Evolutionary conservation across 2,888 invertebrate genomes (phyloP).

Genomic region (Pseudococcus jackbeardsleyi): DNA sequence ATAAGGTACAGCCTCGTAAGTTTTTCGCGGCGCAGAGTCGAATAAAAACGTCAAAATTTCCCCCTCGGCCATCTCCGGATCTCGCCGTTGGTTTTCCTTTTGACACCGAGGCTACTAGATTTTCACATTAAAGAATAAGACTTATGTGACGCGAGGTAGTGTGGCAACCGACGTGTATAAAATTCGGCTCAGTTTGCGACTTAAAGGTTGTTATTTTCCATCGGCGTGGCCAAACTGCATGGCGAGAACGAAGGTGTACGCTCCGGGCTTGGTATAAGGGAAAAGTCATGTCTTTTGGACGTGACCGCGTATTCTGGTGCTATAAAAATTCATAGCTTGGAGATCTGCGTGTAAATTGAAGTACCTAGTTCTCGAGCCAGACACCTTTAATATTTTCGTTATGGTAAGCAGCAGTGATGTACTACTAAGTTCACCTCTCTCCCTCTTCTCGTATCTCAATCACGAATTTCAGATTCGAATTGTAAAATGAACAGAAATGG

Average conservation of each 20-base stretch:
- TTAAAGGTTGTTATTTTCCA: slow-evolving; percentile 10
- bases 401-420: background rate
- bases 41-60: background rate
- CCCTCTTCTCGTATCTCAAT: background rate
- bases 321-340: slow-evolving; percentile 10
- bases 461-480: background rate
- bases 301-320: background rate
- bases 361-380: background rate
- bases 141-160: background rate
- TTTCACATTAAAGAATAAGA: background rate
- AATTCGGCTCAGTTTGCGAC: background rate
- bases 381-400: background rate
- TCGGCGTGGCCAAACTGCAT: background rate
- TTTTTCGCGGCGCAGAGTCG: background rate
- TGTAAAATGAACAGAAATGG: background rate
- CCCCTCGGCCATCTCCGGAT: background rate
- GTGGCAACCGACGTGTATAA: background rate
- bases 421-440: background rate
- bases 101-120: slow-evolving; percentile 3
- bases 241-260: too few species aligned
- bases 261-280: background rate
- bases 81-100: background rate
- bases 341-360: background rate
- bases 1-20: background rate
- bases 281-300: background rate